Evolutionary conservation across 1,140 invertebrate genomes (phyloP).

Genomic region (Agrypnia vestita): DNA sequence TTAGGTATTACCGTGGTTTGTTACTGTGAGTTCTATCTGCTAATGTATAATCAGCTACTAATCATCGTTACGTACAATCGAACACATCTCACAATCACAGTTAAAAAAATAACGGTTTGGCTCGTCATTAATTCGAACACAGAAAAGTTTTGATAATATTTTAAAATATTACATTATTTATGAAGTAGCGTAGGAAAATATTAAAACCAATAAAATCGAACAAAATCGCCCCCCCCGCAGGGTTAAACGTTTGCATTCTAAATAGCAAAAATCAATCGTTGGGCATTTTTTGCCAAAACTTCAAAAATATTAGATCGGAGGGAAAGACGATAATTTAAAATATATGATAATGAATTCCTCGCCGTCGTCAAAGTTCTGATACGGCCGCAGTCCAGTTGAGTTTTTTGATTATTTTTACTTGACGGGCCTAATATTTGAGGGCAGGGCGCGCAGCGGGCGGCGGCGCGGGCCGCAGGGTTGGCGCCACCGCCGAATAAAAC

Average conservation of each 20-base stretch:
- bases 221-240: too few species aligned
- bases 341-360: conserved; percentile 50
- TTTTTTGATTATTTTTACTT: conserved; percentile 54
- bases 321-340: conserved; percentile 36
- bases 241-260: background rate
- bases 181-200: too few species aligned
- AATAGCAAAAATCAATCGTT: conserved; percentile 4
- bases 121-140: too few species aligned
- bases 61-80: too few species aligned
- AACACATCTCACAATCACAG: too few species aligned
- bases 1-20: too few species aligned
- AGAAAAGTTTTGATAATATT: too few species aligned
- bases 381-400: conserved; percentile 33
- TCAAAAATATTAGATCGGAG: background rate
- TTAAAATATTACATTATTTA: too few species aligned
- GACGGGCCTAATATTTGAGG: conserved; percentile 47
- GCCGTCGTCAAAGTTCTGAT: conserved; percentile 39
- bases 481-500: conserved; percentile 54
- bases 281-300: conserved; percentile 29
- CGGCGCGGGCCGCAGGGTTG: conserved; percentile 7
- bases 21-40: too few species aligned
- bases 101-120: too few species aligned
- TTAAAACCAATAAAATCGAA: too few species aligned
- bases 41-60: too few species aligned
- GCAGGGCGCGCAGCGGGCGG: conserved; percentile 30